These are phyloP conservation scores for Zootermopsis nevadensis DNA, from an alignment of 2,888 invertebrate species.

Conservation along the genomic window DNA sequence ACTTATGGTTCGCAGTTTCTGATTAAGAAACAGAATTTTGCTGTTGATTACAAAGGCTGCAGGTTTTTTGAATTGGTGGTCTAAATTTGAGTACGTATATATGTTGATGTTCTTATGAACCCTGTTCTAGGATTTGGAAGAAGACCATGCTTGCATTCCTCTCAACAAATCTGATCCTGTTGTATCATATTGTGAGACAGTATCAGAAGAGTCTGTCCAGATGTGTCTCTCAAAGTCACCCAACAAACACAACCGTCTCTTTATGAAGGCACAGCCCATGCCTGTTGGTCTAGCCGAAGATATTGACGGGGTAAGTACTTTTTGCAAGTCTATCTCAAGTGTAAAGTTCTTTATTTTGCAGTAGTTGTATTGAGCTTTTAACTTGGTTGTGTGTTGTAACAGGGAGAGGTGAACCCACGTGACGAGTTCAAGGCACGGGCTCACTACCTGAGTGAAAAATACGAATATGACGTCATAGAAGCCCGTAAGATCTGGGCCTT, in stretches of 20 bases:
- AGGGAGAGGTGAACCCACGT: conserved; percentile 92
- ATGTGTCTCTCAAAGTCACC: conserved; percentile 99
- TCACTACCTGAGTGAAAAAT: conserved; percentile 93
- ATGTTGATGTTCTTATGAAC: neutral
- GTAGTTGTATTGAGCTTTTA: no score
- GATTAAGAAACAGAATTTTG: no score
- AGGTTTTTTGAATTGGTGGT: no score
- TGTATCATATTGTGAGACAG: conserved; percentile 98
- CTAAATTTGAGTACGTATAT: no score
- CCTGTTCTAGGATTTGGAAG: conserved; percentile 84
- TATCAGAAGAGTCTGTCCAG: conserved; percentile 90
- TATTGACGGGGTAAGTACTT: conserved; percentile 82
- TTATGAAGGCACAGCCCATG: conserved; percentile 96
- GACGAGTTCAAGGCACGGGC: conserved; percentile 98
- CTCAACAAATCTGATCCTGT: conserved; percentile 99
- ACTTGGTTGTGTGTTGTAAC: no score
- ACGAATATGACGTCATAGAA: conserved; percentile 97
- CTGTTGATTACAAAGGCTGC: no score
- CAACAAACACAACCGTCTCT: conserved; percentile 99
- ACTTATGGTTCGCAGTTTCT: no score
- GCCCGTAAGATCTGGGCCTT: conserved; percentile 99
- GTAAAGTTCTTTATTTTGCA: no score
- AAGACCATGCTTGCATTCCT: conserved; percentile 99
- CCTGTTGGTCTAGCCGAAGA: conserved; percentile 97
- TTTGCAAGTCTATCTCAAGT: no score